Evolutionary conservation across 2,888 invertebrate species (phyloP), one percentile per base, ranked within the genome.

Genomic region (Pseudococcus viburni): DNA sequence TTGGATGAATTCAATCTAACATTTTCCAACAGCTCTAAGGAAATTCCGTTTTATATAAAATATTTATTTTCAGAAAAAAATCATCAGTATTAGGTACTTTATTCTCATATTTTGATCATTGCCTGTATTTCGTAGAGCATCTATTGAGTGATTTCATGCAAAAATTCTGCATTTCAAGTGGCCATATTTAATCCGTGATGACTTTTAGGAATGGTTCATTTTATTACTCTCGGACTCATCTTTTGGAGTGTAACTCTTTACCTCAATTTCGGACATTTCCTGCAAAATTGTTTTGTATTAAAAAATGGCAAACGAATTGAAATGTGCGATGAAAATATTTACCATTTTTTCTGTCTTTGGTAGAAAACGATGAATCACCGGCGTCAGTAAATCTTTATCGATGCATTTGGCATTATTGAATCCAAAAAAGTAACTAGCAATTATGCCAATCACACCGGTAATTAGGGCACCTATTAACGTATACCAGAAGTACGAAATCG

Each of bases 341-440:
- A 83, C 80, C 46, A 22, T 46, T 83, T 83, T 83, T 19, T 83
- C 9, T 2, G 46, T 46, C 19, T 83, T 1, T 19, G 80, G 80
- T 9, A 46, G 11, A 46, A 83, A 83, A 11, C 80, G 80, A 83
- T 46, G 80, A 46, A 83, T 17, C 19, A 83, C 0, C 8, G 80
- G 80, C 33, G 80, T 83, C 46, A 83, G 46, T 42, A 83, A 83
- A 83, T 83, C 80, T 83, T 33, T 83, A 83, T 83, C 46, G 33
- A 83, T 46, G 19, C 19, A 46, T 46, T 83, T 15, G 46, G 46
- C 4, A 9, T 83, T 19, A 46, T 83, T 83, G 19, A 46, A 46
- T 42, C 80, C 80, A 83, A 42, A 46, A 46, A 83, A 46, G 46
- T 46, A 83, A 46, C 80, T 83, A 83, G 80, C 80, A 46, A 83